These are phyloP conservation scores for Melinopterus prodromus DNA, from an alignment of 2,888 invertebrate genomes.

Conservation along the genomic window DNA sequence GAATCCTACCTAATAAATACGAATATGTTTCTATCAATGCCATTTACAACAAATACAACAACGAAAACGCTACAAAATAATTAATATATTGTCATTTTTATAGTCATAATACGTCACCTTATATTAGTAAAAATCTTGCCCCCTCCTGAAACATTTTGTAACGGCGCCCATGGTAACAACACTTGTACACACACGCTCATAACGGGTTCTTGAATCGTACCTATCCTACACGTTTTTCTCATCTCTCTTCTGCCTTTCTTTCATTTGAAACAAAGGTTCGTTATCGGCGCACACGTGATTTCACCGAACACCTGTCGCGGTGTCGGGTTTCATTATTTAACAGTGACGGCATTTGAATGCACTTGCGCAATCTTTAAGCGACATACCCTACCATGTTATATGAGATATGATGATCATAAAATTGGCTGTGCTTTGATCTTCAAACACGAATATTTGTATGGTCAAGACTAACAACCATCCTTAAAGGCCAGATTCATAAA, in stretches of 20 bases:
- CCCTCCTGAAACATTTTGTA: too few relatives aligned
- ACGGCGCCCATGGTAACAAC: background rate
- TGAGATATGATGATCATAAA: background rate
- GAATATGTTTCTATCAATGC: too few relatives aligned
- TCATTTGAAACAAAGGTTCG: conserved; percentile 4
- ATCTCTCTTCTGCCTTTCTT: background rate
- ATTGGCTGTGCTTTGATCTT: background rate
- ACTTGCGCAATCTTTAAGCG: background rate
- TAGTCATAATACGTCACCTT: too few relatives aligned
- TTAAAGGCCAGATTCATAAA: too few relatives aligned
- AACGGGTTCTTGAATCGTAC: background rate
- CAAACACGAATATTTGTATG: background rate
- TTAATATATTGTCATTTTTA: too few relatives aligned
- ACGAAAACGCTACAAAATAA: too few relatives aligned
- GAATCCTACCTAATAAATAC: too few relatives aligned
- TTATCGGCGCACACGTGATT: background rate
- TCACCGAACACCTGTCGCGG: background rate
- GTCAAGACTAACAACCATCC: background rate
- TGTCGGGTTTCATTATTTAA: background rate
- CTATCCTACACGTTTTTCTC: background rate
- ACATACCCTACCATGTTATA: background rate
- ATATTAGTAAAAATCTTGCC: too few relatives aligned
- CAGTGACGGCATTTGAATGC: background rate
- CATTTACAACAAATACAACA: too few relatives aligned
- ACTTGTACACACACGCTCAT: conserved; percentile 4